These are phyloP conservation scores for Bombus waltoni DNA, from an alignment of 1,140 invertebrate species.

Conservation along the genomic window DNA sequence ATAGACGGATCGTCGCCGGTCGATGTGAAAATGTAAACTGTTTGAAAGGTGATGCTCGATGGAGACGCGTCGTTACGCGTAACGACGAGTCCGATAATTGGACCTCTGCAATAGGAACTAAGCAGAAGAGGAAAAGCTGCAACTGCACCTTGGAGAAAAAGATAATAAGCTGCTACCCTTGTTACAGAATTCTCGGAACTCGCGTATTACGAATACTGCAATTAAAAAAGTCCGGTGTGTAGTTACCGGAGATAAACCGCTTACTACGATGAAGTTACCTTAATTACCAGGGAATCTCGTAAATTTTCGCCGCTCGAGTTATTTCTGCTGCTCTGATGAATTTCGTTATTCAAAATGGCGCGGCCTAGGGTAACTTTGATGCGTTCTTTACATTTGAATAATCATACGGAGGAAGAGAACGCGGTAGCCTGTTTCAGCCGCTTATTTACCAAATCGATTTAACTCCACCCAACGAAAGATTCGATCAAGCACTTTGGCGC, in stretches of 20 bases:
- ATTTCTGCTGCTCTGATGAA: not conserved
- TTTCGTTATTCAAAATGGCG: not conserved
- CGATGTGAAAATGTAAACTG: not conserved
- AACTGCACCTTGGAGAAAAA: not conserved
- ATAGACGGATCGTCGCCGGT: not conserved
- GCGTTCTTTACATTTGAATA: not conserved
- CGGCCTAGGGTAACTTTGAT: not conserved
- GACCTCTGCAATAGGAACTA: no score
- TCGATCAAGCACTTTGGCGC: no score
- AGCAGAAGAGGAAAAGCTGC: not conserved
- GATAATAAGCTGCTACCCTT: not conserved
- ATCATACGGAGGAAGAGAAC: not conserved
- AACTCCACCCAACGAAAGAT: no score
- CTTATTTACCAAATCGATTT: no score
- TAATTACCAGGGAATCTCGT: not conserved
- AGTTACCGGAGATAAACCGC: slow-evolving; percentile 14
- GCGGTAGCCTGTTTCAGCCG: no score
- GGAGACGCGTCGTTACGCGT: not conserved
- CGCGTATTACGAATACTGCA: not conserved
- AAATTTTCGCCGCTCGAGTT: not conserved
- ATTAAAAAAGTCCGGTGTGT: not conserved
- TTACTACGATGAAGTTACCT: not conserved
- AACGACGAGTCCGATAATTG: not conserved
- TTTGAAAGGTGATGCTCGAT: not conserved
- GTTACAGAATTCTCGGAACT: not conserved